These are phyloP conservation scores for Epinotia bilunana DNA, from an alignment of 2,888 invertebrate genomes.

Conservation along the genomic window DNA sequence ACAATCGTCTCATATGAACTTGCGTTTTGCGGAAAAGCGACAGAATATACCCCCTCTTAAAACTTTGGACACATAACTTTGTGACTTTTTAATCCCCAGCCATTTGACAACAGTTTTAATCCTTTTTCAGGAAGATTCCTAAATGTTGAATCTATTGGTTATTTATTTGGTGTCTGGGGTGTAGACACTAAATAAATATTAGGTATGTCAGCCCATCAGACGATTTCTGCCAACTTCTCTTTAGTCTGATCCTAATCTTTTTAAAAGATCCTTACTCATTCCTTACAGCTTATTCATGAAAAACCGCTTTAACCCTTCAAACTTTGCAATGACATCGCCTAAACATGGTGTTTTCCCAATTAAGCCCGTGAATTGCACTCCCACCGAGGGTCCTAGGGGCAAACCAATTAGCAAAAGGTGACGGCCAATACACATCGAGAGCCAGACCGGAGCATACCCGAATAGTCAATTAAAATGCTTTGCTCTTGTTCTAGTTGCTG, in stretches of 20 bases:
- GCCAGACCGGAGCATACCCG: slow-evolving; percentile 55
- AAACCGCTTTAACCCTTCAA: neutral
- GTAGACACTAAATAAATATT: neutral
- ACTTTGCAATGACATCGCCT: slow-evolving; percentile 31
- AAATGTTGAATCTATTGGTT: too few relatives aligned
- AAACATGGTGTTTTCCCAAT: slow-evolving; percentile 44
- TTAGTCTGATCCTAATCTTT: too few relatives aligned
- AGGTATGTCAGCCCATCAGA: neutral
- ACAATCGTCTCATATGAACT: too few relatives aligned
- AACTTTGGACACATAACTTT: too few relatives aligned
- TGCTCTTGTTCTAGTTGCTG: slow-evolving; percentile 48
- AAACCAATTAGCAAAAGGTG: slow-evolving; percentile 73
- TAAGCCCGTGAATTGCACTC: slow-evolving; percentile 39
- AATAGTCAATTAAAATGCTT: slow-evolving; percentile 58
- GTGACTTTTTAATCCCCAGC: too few relatives aligned
- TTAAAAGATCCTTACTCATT: neutral
- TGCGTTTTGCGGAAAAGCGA: too few relatives aligned
- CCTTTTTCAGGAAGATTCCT: too few relatives aligned
- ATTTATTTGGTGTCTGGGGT: too few relatives aligned
- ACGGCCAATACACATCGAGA: slow-evolving; percentile 61
- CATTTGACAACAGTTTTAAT: too few relatives aligned
- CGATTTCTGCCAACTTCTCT: neutral
- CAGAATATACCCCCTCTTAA: too few relatives aligned
- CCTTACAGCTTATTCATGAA: neutral
- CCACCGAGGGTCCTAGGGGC: slow-evolving; percentile 43